phyloP scores from a whole-genome alignment of 2,113 vertebrate genomes.

The Ranitomeya variabilis region DNA sequence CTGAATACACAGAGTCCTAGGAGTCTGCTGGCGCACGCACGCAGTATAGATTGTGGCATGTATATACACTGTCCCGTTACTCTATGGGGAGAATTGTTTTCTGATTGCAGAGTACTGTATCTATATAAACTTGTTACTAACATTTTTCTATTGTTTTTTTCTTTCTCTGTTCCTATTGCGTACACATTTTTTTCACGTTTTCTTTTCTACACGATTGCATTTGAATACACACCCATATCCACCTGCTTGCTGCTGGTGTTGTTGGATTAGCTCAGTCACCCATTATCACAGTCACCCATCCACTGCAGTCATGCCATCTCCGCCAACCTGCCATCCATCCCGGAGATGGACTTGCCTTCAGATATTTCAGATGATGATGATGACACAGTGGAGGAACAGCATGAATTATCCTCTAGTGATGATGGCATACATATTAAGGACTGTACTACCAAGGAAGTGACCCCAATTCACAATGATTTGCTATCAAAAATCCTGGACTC shows the following conservation, averaged over 20 bases:
- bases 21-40: not conserved
- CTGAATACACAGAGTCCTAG: not conserved
- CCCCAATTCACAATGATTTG: constrained; percentile 52
- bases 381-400: constrained; percentile 71
- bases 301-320: constrained; percentile 74
- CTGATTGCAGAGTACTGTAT: constrained; percentile 46
- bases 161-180: constrained; percentile 63
- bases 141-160: constrained; percentile 71
- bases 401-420: constrained; percentile 63
- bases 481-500: constrained; percentile 50
- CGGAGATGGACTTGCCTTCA: constrained; percentile 84
- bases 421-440: constrained; percentile 58
- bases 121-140: constrained; percentile 59
- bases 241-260: constrained; percentile 62
- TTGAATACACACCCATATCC: constrained; percentile 62
- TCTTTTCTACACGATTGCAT: constrained; percentile 60
- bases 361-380: constrained; percentile 91
- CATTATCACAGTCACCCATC: constrained; percentile 77
- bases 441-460: constrained; percentile 56
- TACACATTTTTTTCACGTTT: constrained; percentile 63
- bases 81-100: constrained; percentile 20
- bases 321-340: constrained; percentile 78
- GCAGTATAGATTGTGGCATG: not conserved
- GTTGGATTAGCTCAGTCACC: constrained; percentile 72
- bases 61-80: constrained; percentile 3